These are phyloP conservation scores for Echeneis naucrates DNA, from an alignment of 2,797 vertebrate species.

Conservation along the genomic window DNA sequence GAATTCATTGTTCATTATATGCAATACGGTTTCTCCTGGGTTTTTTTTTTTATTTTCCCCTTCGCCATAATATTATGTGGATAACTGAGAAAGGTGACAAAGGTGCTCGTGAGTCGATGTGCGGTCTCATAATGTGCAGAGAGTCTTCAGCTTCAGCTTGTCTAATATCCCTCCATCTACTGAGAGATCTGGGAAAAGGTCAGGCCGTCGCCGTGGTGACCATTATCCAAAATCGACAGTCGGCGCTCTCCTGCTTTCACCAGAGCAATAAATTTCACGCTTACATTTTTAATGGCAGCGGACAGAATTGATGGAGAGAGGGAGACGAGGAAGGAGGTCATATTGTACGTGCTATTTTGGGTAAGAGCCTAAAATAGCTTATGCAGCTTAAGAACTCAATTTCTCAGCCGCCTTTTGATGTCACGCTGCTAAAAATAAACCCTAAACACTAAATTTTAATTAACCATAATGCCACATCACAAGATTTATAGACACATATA, in stretches of 20 bases:
- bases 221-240: slow-evolving; percentile 19
- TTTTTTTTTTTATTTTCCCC: too few species aligned
- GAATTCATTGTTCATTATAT: neutral
- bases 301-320: neutral
- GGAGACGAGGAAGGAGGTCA: neutral
- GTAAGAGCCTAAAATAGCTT: neutral
- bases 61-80: slow-evolving; percentile 9
- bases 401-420: neutral
- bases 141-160: slow-evolving; percentile 32
- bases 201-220: slow-evolving; percentile 60
- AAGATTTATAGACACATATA: too few species aligned
- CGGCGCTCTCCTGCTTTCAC: slow-evolving; percentile 19
- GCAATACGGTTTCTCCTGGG: too few species aligned
- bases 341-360: neutral
- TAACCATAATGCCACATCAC: neutral
- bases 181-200: slow-evolving; percentile 57
- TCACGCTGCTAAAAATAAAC: neutral
- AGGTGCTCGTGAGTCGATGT: neutral
- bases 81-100: slow-evolving; percentile 3
- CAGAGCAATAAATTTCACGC: slow-evolving; percentile 23
- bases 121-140: slow-evolving; percentile 1
- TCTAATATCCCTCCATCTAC: slow-evolving; percentile 46
- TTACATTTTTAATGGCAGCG: slow-evolving; percentile 26
- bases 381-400: neutral
- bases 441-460: neutral